Conservation (phyloP, 2,888 invertebrate species). For the Pristionchus exspectatus region DNA sequence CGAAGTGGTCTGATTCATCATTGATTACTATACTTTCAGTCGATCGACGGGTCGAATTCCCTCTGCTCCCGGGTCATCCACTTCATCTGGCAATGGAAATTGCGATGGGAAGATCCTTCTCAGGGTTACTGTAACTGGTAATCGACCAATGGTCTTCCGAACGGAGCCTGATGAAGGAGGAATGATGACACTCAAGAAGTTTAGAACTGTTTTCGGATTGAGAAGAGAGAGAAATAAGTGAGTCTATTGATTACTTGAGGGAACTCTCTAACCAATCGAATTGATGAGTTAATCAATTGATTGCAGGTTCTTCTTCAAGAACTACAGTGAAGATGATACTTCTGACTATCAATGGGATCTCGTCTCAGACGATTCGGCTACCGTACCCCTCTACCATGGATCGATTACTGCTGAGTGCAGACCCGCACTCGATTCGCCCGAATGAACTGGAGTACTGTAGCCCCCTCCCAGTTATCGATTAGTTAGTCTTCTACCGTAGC, state of each 20-base stretch:
- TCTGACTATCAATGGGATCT: constrained; percentile 70
- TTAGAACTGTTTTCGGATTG: constrained; percentile 58
- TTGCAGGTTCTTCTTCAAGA: constrained; percentile 71
- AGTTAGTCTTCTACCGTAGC: constrained; percentile 27
- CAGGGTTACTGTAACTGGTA: background rate
- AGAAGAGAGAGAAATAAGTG: constrained; percentile 54
- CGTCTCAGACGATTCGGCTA: constrained; percentile 63
- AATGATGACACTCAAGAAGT: constrained; percentile 56
- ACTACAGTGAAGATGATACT: constrained; percentile 67
- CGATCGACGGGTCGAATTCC: background rate
- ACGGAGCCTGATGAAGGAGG: constrained; percentile 35
- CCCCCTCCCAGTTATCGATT: background rate
- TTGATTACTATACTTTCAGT: background rate
- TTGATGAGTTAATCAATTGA: background rate
- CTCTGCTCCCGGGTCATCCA: constrained; percentile 28
- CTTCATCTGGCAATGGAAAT: constrained; percentile 15
- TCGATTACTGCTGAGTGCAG: constrained; percentile 65
- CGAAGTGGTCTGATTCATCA: background rate
- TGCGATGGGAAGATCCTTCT: constrained; percentile 52
- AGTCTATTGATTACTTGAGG: background rate
- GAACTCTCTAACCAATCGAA: background rate
- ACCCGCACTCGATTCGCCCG: constrained; percentile 58
- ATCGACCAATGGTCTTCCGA: constrained; percentile 55
- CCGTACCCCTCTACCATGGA: constrained; percentile 66
- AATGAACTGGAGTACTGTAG: constrained; percentile 28